Percentiles rank a stretch among this genome's conserved stretches.
These are phyloP conservation scores for Eupithecia subumbrata DNA, from an alignment of 2,888 invertebrate species.

Conservation along the genomic window DNA sequence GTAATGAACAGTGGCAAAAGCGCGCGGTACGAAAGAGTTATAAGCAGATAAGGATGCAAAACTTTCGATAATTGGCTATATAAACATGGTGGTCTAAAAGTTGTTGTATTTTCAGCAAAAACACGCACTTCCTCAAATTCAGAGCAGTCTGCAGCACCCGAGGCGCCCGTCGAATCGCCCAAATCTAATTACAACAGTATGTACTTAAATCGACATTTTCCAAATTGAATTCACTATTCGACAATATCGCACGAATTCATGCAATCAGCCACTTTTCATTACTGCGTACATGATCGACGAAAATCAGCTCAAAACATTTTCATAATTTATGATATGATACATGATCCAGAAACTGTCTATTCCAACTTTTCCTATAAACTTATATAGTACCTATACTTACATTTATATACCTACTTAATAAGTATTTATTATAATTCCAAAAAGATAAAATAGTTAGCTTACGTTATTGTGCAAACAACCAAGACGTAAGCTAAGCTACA, in stretches of 20 bases:
- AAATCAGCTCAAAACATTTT: not conserved
- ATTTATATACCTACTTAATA: not conserved
- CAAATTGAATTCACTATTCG: conserved; percentile 13
- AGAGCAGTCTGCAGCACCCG: conserved; percentile 55
- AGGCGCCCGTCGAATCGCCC: conserved; percentile 63
- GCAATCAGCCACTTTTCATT: conserved; percentile 31
- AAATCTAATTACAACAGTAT: conserved; percentile 74
- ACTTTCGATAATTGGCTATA: conserved; percentile 8
- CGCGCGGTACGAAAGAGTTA: not conserved
- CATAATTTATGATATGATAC: not conserved
- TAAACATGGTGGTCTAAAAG: conserved; percentile 1
- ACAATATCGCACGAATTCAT: conserved; percentile 1
- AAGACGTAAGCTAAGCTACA: not conserved
- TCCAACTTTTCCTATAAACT: not conserved
- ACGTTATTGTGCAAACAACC: not conserved
- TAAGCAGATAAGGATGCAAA: not conserved
- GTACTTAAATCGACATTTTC: conserved; percentile 42
- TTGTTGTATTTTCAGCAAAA: conserved; percentile 63
- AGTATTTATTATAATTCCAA: not conserved
- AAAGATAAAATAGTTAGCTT: not conserved
- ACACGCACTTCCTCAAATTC: conserved; percentile 58
- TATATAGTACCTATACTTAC: not conserved
- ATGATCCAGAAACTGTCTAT: not conserved
- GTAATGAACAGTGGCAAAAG: conserved; percentile 30
- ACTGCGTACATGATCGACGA: conserved; percentile 12